Evolutionary conservation across 2,113 vertebrate genomes (phyloP), one percentile per base, ranked within the genome.

Genomic region (Trichomycterus rosablanca): DNA sequence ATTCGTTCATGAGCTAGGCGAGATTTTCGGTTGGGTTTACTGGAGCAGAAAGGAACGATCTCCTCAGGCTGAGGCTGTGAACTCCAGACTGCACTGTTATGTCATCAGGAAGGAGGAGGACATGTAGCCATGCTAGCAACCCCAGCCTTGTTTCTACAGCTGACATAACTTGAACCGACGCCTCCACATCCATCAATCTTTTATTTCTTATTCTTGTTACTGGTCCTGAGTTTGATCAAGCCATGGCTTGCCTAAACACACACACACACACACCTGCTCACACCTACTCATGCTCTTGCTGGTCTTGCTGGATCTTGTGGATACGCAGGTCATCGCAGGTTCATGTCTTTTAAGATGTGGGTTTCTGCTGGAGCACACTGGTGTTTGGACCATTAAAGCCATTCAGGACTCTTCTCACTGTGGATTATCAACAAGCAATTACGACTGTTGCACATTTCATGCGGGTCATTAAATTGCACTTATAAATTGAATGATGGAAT

Each of bases 41-140:
- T 88, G 81, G 84, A 85, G 84, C 84, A 86, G 84, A 88, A 88
- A 84, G 77, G 77, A 76, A 80, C 79, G 75, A 73, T 81, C 79
- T 81, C 81, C 80, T 65, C 66, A 75, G 78, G 83, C 80, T 69
- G 66, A 49, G 76, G 74, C 73, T 24, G 19, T 23, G 20, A 6
- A 28, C 54, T 3, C 26, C 3, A 14, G 37, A 22, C 11, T 15
- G 2, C 44, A 22, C 28, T 35, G 23, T 54, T 32, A 54, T 72
- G 52, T 58, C 54, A 67, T 32, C 11, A 16, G 20, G 34, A 39
- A 24, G 54, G 49, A 58, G 52, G 7, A 30, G 26, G 26, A 7
- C 26, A 4, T 30, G 26, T 30, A 30, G 7, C 26, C 34, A 18
- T 44, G 39, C 59, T 20, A 28, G 15, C 23, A 30, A 15, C 24